Base-by-base conservation (phyloP, 2,113 vertebrate genomes). In the Mola mola region DNA sequence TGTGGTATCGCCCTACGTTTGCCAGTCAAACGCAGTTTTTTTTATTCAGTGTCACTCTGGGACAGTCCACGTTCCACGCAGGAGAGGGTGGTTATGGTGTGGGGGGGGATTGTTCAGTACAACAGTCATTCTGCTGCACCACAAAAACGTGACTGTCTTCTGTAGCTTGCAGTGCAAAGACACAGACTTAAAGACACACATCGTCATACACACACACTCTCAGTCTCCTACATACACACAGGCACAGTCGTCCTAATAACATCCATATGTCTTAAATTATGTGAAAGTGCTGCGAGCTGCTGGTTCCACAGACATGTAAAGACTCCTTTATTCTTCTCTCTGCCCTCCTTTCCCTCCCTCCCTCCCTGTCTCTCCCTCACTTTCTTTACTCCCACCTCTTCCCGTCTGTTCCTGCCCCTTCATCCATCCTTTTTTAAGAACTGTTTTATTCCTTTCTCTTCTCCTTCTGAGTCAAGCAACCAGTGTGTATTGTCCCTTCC, bases 251-350 rank as follows among this genome's bases (percentile, higher is more conserved):
- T 84, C 76, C 76, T 87, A 87, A 88, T 87, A 85, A 87, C 72
- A 57, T 68, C 88, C 87, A 89, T 90, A 89, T 88, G 88, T 90
- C 73, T 86, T 85, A 87, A 85, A 89, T 88, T 86, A 90, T 79
- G 79, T 82, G 84, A 87, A 86, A 88, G 81, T 86, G 86, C 86
- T 87, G 79, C 64, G 84, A 86, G 88, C 84, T 85, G 81, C 86
- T 88, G 76, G 79, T 88, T 89, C 82, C 83, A 74, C 74, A 79
- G 81, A 87, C 81, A 80, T 88, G 87, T 88, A 87, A 85, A 84
- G 82, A 87, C 82, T 84, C 72, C 78, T 87, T 87, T 87, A 81
- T 89, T 81, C 82, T 83, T 78, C 70, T 63, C 76, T 59, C 72
- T 67, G 50, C 56, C 62, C 63, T 49, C 55, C 50, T 66, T 22